Evolutionary conservation across 2,888 invertebrate species (phyloP), one percentile per base, ranked within the genome.

Genomic region (Harmothoe impar): DNA sequence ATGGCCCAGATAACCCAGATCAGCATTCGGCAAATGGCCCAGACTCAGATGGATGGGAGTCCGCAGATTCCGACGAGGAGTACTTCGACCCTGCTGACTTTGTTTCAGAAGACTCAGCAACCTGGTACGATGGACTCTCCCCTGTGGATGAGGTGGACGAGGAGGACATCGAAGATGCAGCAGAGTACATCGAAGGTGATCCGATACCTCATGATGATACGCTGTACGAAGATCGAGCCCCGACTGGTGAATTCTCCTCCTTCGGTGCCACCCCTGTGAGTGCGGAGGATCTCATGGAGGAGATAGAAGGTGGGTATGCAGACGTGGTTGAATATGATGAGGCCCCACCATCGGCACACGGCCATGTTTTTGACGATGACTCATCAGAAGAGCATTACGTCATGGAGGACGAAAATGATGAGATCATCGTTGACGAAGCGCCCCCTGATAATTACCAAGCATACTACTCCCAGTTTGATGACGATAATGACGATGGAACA

Each of bases 231-330:
- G 72, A 72, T 25, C 29, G 29, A 72, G 29, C 10, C 0, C 15
- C 1, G 29, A 29, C 29, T 29, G 17, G 72, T 0, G 72, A 72
- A 72, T 72, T 72, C 72, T 10, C 54, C 10, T 20, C 62, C 20
- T 25, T 29, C 1, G 72, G 72, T 1, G n/a, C 25, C 0, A 72
- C 72, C 29, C 72, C 72, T 15, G 72, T 72, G 25, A 72, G 72
- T 72, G 84, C 43, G 17, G 35, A 17, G 33, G 84, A 84, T n/a
- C 84, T 84, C n/a, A 84, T 84, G 84, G 84, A 84, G 51, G 84
- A 84, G 84, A 84, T 84, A 29, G 72, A 72, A 25, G 25, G 29
- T 1, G 72, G 72, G 0, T 15, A 72, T 72, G 72, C 72, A 3
- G 72, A 72, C 5, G 72, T 72, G 12, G 29, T 72, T 7, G 29